These are phyloP conservation scores for Chionodraco myersi DNA, from an alignment of 2,113 vertebrate genomes.

Conservation along the genomic window DNA sequence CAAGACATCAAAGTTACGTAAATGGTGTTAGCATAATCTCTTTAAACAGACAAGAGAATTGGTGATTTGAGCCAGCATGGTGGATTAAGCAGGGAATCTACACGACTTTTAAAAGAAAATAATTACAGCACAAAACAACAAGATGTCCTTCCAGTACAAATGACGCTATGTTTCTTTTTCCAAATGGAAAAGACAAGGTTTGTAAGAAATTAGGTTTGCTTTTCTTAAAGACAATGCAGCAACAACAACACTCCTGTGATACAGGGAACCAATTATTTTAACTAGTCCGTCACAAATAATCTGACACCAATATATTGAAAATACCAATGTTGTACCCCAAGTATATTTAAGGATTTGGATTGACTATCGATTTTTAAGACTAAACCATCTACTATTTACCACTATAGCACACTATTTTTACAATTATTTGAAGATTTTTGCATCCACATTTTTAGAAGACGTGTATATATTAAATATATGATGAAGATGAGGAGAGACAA, in stretches of 20 bases:
- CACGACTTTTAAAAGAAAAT: not conserved
- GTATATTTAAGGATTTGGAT: not conserved
- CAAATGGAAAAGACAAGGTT: not conserved
- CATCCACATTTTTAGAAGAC: not conserved
- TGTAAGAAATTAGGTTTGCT: not conserved
- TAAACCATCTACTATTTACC: not conserved
- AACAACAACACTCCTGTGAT: not conserved
- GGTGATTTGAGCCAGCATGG: not conserved
- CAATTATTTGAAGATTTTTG: not conserved
- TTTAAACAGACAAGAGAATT: slow-evolving; percentile 5
- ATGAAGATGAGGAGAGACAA: not conserved
- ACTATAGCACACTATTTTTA: not conserved
- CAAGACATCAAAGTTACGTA: not conserved
- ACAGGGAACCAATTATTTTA: not conserved
- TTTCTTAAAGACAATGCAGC: not conserved
- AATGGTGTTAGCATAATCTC: not conserved
- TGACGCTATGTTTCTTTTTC: not conserved
- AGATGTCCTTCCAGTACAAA: not conserved
- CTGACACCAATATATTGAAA: not conserved
- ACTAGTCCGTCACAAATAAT: not conserved
- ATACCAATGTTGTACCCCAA: not conserved
- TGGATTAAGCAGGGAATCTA: slow-evolving; percentile 16
- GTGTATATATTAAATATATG: not conserved
- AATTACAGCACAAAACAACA: slow-evolving; percentile 2
- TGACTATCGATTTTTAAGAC: not conserved